Evolutionary conservation across 1,140 invertebrate species (phyloP).

Genomic region (Hycleus phaleratus): DNA sequence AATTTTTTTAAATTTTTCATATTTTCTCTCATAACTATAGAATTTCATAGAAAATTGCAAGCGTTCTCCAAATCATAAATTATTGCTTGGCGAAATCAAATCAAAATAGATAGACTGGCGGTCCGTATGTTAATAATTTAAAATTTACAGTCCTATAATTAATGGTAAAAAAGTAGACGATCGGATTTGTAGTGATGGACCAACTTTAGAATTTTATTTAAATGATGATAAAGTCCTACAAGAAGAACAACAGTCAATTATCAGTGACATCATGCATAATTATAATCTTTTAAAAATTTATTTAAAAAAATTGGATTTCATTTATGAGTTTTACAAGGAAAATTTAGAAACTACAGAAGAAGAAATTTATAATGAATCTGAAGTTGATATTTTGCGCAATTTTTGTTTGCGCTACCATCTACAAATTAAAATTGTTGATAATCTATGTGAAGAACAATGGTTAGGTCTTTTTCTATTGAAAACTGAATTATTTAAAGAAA

Average conservation of each 20-base stretch:
- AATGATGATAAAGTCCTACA: slow-evolving; percentile 54
- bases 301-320: slow-evolving; percentile 54
- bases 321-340: slow-evolving; percentile 61
- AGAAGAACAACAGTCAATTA: slow-evolving; percentile 45
- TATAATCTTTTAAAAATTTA: slow-evolving; percentile 57
- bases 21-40: too few relatives aligned
- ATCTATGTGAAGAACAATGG: slow-evolving; percentile 46
- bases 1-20: too few relatives aligned
- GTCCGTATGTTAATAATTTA: neutral
- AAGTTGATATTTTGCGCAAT: slow-evolving; percentile 47
- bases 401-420: slow-evolving; percentile 52
- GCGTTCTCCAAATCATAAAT: too few relatives aligned
- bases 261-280: slow-evolving; percentile 49
- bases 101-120: neutral
- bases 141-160: slow-evolving; percentile 59
- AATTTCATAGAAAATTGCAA: too few relatives aligned
- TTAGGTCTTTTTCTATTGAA: slow-evolving; percentile 63
- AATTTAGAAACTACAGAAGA: slow-evolving; percentile 55
- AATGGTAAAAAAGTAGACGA: slow-evolving; percentile 60
- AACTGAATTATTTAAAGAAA: slow-evolving; percentile 60
- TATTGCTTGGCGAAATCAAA: too few relatives aligned
- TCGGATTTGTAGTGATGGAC: slow-evolving; percentile 56
- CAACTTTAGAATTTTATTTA: slow-evolving; percentile 55
- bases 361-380: slow-evolving; percentile 39
- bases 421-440: slow-evolving; percentile 52